A percentile compares a stretch with the other conserved stretches of the same genome.
phyloP scores from a whole-genome alignment of 23 tunicate genomes.

The Trididemnum miniatum region DNA sequence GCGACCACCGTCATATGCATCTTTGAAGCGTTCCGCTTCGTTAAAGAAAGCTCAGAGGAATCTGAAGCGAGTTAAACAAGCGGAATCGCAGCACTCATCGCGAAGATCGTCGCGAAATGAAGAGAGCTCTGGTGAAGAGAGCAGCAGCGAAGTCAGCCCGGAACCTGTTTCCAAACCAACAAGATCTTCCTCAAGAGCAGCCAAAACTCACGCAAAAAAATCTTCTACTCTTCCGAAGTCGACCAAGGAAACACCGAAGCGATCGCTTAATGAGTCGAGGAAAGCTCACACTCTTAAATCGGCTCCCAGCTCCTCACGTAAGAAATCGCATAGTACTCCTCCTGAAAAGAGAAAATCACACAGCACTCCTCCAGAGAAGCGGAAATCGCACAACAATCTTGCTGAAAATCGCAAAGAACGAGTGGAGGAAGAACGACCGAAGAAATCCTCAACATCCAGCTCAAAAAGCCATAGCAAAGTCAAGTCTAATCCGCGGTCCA shows the following conservation, averaged over 20 bases:
- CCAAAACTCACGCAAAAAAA: neutral
- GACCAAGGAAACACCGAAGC: conserved; percentile 5
- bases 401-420: neutral
- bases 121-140: conserved; percentile 32
- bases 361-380: neutral
- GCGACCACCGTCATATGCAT: conserved; percentile 70
- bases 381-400: neutral
- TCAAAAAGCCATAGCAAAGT: neutral
- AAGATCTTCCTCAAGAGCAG: neutral
- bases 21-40: conserved; percentile 39
- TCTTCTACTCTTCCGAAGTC: conserved; percentile 49
- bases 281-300: conserved; percentile 10
- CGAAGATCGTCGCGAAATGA: neutral
- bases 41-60: conserved; percentile 62
- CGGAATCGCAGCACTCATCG: conserved; percentile 22
- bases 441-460: neutral
- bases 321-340: neutral
- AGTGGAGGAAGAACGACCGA: neutral
- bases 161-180: conserved; percentile 4
- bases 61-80: conserved; percentile 58
- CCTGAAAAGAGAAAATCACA: conserved; percentile 25
- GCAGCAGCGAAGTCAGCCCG: neutral
- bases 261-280: neutral
- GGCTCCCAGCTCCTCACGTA: neutral
- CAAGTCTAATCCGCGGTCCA: neutral